Evolutionary conservation across 2,113 vertebrate genomes (phyloP).

Genomic region (Pteruthius melanotis): DNA sequence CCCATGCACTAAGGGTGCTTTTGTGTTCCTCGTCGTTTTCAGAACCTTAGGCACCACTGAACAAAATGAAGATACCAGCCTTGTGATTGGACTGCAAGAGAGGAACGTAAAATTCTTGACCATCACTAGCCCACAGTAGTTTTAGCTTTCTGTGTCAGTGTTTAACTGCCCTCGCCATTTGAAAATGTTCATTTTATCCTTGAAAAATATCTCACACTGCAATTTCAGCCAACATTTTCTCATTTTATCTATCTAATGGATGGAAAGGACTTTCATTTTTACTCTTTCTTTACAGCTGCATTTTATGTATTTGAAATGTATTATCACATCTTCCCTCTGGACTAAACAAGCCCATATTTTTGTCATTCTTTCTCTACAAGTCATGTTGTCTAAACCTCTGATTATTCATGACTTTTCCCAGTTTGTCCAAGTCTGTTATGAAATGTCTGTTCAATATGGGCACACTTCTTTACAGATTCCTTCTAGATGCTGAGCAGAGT

Average conservation of each 20-base stretch:
- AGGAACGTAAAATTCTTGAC: neutral
- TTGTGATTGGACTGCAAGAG: neutral
- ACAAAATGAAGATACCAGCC: neutral
- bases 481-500: neutral
- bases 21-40: neutral
- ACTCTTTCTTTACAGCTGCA: neutral
- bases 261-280: neutral
- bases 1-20: neutral
- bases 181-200: neutral
- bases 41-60: neutral
- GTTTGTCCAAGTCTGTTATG: neutral
- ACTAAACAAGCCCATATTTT: neutral
- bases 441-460: neutral
- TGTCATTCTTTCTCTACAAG: neutral
- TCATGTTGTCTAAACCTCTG: neutral
- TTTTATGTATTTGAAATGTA: neutral
- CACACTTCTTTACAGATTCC: neutral
- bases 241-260: neutral
- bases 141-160: neutral
- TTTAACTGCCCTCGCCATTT: neutral
- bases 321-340: neutral
- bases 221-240: neutral
- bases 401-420: neutral
- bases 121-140: neutral
- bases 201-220: neutral